Evolutionary conservation across 2,113 vertebrate species (phyloP), one percentile per base, ranked within the genome.

Genomic region (Coturnix japonica): DNA sequence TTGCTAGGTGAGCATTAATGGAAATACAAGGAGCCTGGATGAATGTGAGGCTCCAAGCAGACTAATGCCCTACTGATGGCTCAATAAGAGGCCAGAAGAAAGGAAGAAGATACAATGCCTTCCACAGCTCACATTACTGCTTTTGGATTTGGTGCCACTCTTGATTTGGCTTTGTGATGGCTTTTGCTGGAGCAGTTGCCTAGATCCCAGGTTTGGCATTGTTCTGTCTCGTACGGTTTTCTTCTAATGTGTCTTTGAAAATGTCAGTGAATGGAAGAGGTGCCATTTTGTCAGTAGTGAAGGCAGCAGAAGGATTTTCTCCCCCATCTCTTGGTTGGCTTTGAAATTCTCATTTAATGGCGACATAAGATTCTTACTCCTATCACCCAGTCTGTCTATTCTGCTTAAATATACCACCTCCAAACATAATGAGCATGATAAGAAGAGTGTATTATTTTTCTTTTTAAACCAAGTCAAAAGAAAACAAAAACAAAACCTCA

Each of bases 361-460:
- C 65, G 64, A 64, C 59, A 28, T 87, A 79, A 76, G 54, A 65
- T 41, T 85, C 33, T 85, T 56, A n/a, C 64, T 92, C 51, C 16
- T 69, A 64, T 94, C 73, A 84, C 30, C 44, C 28, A 31, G 39
- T 85, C 69, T 78, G 39, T 81, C 73, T 95, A 20, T 49, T 85
- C 85, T 53, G n/a, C 51, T 57, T 30, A 81, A 77, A 76, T 47
- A 49, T 44, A 23, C 26, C 79, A 63, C 22, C 37, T 69, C 66
- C 74, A 89, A 91, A 79, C 46, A 95, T 49, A 81, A 81, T 81
- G 88, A 81, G 84, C 91, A 70, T 80, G 41, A 49, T 49, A 79
- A 82, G 87, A 56, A 90, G 69, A 53, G 7, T 70, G 44, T 81
- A 11, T 60, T 92, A 69, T 91, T 94, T 95, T 93, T 89, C 57